Evolutionary conservation across 2,888 invertebrate genomes (phyloP).

Genomic region (Zeuzera pyrina): DNA sequence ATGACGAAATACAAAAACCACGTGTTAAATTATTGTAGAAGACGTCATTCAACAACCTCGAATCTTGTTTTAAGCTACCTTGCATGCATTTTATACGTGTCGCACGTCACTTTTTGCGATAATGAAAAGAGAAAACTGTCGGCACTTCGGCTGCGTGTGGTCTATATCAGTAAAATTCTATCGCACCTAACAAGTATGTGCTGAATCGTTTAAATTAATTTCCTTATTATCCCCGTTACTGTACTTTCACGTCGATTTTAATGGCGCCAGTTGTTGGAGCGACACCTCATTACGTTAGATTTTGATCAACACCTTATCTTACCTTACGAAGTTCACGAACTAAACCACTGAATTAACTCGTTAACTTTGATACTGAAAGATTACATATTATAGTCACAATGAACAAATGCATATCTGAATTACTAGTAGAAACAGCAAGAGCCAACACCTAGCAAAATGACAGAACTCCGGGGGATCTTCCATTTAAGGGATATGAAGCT

Average conservation of each 20-base stretch:
- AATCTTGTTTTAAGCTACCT: too few relatives aligned
- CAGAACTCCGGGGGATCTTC: too few relatives aligned
- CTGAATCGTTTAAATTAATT: conserved; percentile 49
- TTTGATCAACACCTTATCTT: conserved; percentile 44
- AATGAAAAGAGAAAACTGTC: not conserved
- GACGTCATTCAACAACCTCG: too few relatives aligned
- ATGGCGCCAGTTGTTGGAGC: conserved; percentile 45
- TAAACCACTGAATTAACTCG: conserved; percentile 32
- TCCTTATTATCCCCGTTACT: conserved; percentile 31
- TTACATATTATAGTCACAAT: too few relatives aligned
- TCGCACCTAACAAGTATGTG: conserved; percentile 25
- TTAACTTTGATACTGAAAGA: conserved; percentile 21
- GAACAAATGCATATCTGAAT: too few relatives aligned
- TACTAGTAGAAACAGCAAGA: too few relatives aligned
- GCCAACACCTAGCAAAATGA: too few relatives aligned
- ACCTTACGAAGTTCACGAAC: conserved; percentile 45
- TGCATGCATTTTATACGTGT: too few relatives aligned
- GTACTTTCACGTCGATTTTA: conserved; percentile 43
- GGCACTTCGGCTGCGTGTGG: conserved; percentile 21
- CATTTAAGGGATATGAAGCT: too few relatives aligned
- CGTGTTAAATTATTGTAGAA: too few relatives aligned
- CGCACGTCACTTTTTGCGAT: not conserved
- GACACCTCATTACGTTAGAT: conserved; percentile 51
- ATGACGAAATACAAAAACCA: too few relatives aligned
- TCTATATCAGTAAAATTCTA: conserved; percentile 20